These are phyloP conservation scores for Pontoporia blainvillei DNA, from an alignment of 2,113 vertebrate species.

Conservation along the genomic window DNA sequence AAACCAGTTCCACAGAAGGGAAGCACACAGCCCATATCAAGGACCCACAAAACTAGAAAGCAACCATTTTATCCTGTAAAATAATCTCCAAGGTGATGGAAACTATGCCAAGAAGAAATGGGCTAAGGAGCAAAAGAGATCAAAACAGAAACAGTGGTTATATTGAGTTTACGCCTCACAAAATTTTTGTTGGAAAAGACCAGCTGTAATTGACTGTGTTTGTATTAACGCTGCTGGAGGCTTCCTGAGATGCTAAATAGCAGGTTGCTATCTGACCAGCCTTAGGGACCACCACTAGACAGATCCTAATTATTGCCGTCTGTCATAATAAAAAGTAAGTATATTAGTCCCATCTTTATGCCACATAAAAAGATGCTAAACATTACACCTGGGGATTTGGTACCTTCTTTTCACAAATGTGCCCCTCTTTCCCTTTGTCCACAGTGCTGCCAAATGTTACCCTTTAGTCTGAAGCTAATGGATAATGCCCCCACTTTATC, in stretches of 20 bases:
- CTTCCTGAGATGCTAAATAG: neutral
- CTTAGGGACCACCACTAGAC: neutral
- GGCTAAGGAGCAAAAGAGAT: neutral
- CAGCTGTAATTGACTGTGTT: neutral
- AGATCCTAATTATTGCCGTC: neutral
- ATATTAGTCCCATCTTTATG: neutral
- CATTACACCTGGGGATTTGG: neutral
- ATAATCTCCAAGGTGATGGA: neutral
- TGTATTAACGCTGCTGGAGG: neutral
- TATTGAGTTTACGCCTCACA: neutral
- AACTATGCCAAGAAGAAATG: neutral
- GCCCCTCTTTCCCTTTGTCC: neutral
- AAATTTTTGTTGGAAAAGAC: neutral
- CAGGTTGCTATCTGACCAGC: neutral
- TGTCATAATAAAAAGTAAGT: neutral
- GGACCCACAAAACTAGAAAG: neutral
- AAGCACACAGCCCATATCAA: slow-evolving; percentile 18
- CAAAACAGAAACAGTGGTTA: neutral
- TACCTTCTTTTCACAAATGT: slow-evolving; percentile 21
- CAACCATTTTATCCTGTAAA: neutral
- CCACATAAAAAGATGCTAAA: neutral
- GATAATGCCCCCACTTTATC: neutral
- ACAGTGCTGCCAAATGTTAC: neutral
- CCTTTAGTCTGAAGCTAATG: slow-evolving; percentile 43
- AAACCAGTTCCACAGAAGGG: neutral